Base-by-base conservation (phyloP, 2,797 vertebrate species). In the Gorsachius magnificus region DNA sequence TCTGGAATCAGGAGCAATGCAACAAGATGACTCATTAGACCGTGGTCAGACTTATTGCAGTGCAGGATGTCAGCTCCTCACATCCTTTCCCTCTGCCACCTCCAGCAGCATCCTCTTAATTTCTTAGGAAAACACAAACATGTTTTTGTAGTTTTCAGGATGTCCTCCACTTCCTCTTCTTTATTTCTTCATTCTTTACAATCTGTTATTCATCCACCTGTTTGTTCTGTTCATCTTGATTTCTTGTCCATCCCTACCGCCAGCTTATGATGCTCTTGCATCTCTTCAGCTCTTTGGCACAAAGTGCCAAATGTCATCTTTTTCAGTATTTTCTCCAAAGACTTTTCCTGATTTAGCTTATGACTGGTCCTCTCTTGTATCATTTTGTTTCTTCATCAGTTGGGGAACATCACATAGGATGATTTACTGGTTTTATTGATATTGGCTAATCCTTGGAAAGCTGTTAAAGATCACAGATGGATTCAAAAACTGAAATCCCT, bases 71-170 rank as follows among this genome's bases (percentile, higher is more conserved):
- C 61, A 91, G 21, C 46, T 81, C 43, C 45, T 83, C 68, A 51
- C 31, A 90, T 56, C 22, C 46, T 61, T 50, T 83, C n/a, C 31
- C 74, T 82, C 43, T 53, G 16, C 41, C 43, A 82, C 35, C 36
- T 95, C 50, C 63, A 92, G 56, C 3, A 90, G 48, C 25, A 70
- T 60, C 29, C 45, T 79, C 11, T 65, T 66, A 65, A 79, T 68
- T 91, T 94, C 66, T 76, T 54, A 74, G 54, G 54, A 94, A 93
- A 94, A 93, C 69, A 88, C 22, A 69, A 85, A 43, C 22, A 60
- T 19, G 13, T 56, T 43, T 83, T 87, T 84, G 31, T 74, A 74
- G 31, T 53, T 87, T 93, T 86, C 58, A 86, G 22, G 46, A 86
- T 13, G 33, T 83, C 48, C 28, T 87, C n/a, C 16, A 83, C 48